A percentile compares a stretch with the other conserved stretches of the same genome.
phyloP scores from a whole-genome alignment of 2,888 invertebrate genomes.

The Xanthorhoe spadicearia region DNA sequence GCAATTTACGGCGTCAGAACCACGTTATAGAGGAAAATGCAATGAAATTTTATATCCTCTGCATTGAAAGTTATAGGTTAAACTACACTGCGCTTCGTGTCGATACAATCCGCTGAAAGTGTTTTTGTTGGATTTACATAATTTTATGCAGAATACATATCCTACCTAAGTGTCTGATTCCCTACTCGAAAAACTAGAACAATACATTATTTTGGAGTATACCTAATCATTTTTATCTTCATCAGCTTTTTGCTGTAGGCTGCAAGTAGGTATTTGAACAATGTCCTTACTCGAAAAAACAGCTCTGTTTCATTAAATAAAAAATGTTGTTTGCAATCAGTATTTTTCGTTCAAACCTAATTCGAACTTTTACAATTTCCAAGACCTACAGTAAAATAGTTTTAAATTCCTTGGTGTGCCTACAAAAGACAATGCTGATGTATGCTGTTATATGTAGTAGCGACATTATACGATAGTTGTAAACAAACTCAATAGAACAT shows the following conservation, averaged over 20 bases:
- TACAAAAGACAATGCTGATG: background rate
- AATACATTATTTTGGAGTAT: no score
- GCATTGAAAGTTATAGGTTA: conserved; percentile 29
- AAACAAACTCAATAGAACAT: conserved; percentile 13
- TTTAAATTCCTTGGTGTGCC: no score
- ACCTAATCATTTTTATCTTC: no score
- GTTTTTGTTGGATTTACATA: background rate
- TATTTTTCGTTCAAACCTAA: no score
- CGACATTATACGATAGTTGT: background rate
- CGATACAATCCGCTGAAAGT: background rate
- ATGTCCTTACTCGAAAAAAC: no score
- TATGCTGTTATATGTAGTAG: background rate
- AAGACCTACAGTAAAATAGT: no score
- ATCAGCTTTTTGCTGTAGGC: no score
- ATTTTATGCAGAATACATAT: background rate
- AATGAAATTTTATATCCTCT: conserved; percentile 32
- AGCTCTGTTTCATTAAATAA: no score
- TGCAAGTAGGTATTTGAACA: no score
- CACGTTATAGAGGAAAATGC: conserved; percentile 29
- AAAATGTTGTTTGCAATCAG: no score
- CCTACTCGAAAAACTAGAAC: no score
- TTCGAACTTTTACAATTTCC: no score
- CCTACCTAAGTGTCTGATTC: background rate
- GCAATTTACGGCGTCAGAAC: conserved; percentile 22
- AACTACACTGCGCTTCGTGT: conserved; percentile 3